Conservation (phyloP, 2,797 vertebrate species). For the Geotrypetes seraphini region DNA sequence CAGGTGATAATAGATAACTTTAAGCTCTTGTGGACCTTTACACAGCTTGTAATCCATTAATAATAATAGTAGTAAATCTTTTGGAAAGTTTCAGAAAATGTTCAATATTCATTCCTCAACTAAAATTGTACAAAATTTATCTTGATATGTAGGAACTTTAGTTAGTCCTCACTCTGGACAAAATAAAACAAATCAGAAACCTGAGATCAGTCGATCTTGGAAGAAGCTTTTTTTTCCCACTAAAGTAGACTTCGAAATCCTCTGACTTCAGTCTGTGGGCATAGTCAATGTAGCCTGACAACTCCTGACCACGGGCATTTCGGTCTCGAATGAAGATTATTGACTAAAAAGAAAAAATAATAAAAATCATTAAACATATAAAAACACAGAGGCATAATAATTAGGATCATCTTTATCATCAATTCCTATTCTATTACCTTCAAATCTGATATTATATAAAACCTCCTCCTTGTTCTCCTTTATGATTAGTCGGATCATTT, state of each 20-base stretch:
- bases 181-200: constrained; percentile 32
- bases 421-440: no score
- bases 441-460: no score
- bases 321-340: constrained; percentile 81
- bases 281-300: constrained; percentile 83
- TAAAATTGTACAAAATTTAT: background rate
- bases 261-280: constrained; percentile 69
- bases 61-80: no score
- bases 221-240: constrained; percentile 65
- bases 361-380: no score
- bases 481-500: no score
- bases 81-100: background rate
- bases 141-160: background rate
- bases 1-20: no score
- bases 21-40: no score
- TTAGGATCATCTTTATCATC: no score
- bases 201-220: constrained; percentile 71
- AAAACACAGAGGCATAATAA: no score
- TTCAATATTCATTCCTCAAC: background rate
- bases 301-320: constrained; percentile 67
- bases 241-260: constrained; percentile 77
- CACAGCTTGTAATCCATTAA: no score
- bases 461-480: no score
- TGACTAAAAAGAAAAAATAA: constrained; percentile 57
- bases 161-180: no score